Conservation (phyloP, 2,888 invertebrate genomes). For the Pheosia gnoma region DNA sequence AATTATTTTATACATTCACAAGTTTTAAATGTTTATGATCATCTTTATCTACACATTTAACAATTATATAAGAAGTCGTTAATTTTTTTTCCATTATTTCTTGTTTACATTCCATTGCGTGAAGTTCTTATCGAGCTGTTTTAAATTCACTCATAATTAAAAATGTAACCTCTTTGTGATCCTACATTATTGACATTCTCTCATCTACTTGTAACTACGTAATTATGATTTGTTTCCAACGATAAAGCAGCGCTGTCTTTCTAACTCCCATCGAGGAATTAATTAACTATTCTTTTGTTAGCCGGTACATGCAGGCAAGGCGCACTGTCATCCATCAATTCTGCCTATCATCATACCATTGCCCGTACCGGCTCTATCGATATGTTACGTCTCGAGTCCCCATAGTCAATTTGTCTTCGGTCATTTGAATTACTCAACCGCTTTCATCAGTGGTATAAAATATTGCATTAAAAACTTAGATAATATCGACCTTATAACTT, state of each 20-base stretch:
- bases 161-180: conserved; percentile 8
- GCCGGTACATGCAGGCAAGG: conserved; percentile 50
- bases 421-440: conserved; percentile 58
- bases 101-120: background rate
- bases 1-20: background rate
- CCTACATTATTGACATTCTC: conserved; percentile 29
- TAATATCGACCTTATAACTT: background rate
- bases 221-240: conserved; percentile 56
- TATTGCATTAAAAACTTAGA: conserved; percentile 3
- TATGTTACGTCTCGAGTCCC: conserved; percentile 52
- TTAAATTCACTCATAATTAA: too few relatives aligned
- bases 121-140: background rate
- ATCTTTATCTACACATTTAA: background rate
- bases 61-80: too few relatives aligned
- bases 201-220: conserved; percentile 40
- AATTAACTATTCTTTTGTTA: conserved; percentile 78
- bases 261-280: conserved; percentile 72
- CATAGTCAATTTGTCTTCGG: conserved; percentile 71
- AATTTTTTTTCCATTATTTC: too few relatives aligned
- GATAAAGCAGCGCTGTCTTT: conserved; percentile 55
- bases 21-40: background rate
- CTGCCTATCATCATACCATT: conserved; percentile 75
- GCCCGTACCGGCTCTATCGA: conserved; percentile 51
- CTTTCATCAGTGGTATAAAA: conserved; percentile 55
- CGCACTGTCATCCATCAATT: conserved; percentile 76